Conservation (phyloP, 2,113 vertebrate species). For the Oreochromis tanganicae region DNA sequence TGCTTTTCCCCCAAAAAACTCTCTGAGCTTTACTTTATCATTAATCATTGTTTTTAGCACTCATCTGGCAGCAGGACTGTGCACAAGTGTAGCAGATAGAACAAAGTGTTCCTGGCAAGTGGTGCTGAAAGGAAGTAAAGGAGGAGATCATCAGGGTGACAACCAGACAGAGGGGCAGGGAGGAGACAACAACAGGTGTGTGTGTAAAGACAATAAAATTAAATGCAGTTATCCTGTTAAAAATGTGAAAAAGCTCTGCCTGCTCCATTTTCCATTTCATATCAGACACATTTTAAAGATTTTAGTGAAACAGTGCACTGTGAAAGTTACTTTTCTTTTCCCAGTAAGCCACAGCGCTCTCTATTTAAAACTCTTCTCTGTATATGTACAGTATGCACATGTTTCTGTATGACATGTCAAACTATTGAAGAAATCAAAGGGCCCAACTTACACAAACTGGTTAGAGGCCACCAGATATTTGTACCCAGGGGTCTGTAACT, state of each 20-base stretch:
- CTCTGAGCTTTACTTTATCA: not conserved
- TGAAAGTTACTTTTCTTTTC: not conserved
- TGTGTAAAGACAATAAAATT: not conserved
- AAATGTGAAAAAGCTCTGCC: not conserved
- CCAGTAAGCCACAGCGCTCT: not conserved
- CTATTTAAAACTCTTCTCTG: not conserved
- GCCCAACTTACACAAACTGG: not conserved
- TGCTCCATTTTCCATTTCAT: not conserved
- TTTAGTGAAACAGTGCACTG: not conserved
- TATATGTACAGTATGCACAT: not conserved
- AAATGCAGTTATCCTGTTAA: not conserved
- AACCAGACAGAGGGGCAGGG: not conserved
- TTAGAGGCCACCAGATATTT: not conserved
- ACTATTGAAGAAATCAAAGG: not conserved
- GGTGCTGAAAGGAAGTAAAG: not conserved
- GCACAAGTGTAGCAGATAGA: not conserved
- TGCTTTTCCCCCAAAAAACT: accelerated
- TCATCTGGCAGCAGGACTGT: not conserved
- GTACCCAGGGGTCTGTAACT: not conserved
- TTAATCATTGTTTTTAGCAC: not conserved
- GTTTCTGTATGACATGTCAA: not conserved
- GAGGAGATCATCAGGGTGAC: not conserved
- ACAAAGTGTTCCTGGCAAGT: not conserved
- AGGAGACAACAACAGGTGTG: not conserved
- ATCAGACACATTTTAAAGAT: not conserved